Evolutionary conservation across 2,113 vertebrate species (phyloP).

Genomic region (Bambusicola thoracicus): DNA sequence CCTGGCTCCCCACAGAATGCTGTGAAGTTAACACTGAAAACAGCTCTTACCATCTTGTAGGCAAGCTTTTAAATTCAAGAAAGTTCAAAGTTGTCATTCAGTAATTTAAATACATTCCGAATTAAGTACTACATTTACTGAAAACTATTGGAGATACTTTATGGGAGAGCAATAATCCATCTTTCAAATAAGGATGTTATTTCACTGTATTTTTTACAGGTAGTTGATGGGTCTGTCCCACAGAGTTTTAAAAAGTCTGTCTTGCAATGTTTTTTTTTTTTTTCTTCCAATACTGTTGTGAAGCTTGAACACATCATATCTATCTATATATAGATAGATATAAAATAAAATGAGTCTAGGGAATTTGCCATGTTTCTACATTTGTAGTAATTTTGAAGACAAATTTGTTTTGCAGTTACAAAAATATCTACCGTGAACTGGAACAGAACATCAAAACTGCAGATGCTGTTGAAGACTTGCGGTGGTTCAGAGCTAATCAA

Average conservation of each 20-base stretch:
- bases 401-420: conserved; percentile 82
- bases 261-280: background rate
- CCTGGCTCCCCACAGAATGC: background rate
- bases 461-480: conserved; percentile 90
- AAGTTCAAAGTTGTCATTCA: background rate
- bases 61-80: background rate
- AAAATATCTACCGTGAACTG: conserved; percentile 88
- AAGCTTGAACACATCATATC: too few species aligned
- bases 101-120: background rate
- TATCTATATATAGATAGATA: too few species aligned
- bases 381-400: background rate
- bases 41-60: background rate
- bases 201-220: background rate
- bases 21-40: background rate
- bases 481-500: conserved; percentile 92
- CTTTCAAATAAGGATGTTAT: background rate
- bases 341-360: background rate
- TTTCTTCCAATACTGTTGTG: background rate
- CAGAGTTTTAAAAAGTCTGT: background rate
- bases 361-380: background rate
- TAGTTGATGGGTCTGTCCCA: background rate
- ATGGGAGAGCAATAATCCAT: background rate
- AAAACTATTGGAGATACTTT: background rate
- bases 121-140: background rate
- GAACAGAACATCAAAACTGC: conserved; percentile 88